Base-by-base conservation (phyloP, 2,888 invertebrate species). In the Eugnorisma glareosa region DNA sequence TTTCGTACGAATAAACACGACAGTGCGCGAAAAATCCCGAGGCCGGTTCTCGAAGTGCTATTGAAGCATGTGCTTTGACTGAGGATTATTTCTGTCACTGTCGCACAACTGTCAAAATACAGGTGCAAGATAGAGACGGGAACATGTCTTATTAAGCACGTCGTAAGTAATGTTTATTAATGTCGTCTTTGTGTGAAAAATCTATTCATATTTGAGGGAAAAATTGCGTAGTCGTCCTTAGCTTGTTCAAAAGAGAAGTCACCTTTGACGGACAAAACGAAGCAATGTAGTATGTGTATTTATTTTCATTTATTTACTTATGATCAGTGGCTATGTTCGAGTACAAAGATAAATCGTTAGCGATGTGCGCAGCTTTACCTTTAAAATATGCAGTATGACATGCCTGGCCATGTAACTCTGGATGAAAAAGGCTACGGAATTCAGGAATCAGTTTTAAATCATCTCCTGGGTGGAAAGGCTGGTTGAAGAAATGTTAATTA, bases 321-420 rank as follows among this genome's bases (percentile, higher is more conserved):
- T 45, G 18, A 18, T 45, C 18, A 21, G 48, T 51, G 24, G 51
- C 51, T 24, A 51, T 48, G 24, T 24, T 51, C 3, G 0, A 1
- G 24, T 51, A 11, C 51, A 11, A 4, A 24, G 21, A 48, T 48
- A 21, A 28, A 57, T 57, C 57, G 28, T 31, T 59, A 59, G 31
- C 28, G 3, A 48, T 79, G 18, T 43, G 24, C 54, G 37, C 13
- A 24, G 31, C 63, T 18, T 78, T 64, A 64, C 10, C 3, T 31
- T 54, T 68, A 40, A 79, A 80, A 67, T 70, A 85, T 75, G 71
- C 45, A n/a, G 63, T 24, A 45, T 35, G 57, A n/a, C 40, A 68
- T 68, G 51, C 15, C 48, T 43, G 31, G 13, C 51, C 31, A 40
- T 24, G 18, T 13, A 4, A 67, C 31, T 11, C 31, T 10, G 45